A percentile compares a stretch with the other conserved stretches of the same genome.
Evolutionary conservation across 2,888 invertebrate genomes (phyloP).

Genomic region (Stomorhina lunata): DNA sequence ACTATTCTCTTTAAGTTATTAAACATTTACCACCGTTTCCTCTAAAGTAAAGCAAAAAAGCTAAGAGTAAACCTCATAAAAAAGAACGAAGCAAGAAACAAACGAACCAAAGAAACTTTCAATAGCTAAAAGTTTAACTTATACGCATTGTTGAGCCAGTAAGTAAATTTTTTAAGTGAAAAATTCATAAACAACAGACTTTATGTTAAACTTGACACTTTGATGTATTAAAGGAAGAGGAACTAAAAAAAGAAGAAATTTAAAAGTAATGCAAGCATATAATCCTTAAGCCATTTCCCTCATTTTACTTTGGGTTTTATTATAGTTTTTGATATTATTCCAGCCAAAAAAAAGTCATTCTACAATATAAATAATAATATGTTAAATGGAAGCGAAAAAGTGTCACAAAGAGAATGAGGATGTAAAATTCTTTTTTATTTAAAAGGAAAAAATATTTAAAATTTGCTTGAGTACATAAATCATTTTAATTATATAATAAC

Average conservation of each 20-base stretch:
- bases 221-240: constrained; percentile 41
- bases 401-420: too few species aligned
- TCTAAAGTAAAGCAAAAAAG: background rate
- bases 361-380: too few species aligned
- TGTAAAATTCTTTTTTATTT: too few species aligned
- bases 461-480: too few species aligned
- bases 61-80: constrained; percentile 4
- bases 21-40: background rate
- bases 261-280: background rate
- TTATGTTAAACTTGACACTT: constrained; percentile 57
- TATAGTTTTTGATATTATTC: background rate
- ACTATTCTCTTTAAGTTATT: background rate
- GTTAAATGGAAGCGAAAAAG: too few species aligned
- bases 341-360: background rate
- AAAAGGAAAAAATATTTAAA: too few species aligned
- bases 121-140: constrained; percentile 48
- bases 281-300: background rate
- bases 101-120: constrained; percentile 4
- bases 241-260: background rate
- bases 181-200: constrained; percentile 56
- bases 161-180: constrained; percentile 36
- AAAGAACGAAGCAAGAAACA: too few species aligned
- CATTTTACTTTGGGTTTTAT: background rate
- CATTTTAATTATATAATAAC: too few species aligned
- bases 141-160: constrained; percentile 39